A percentile compares a stretch with the other conserved stretches of the same genome.
Conservation (phyloP, 2,888 invertebrate genomes). For the Anthoptus insignis region DNA sequence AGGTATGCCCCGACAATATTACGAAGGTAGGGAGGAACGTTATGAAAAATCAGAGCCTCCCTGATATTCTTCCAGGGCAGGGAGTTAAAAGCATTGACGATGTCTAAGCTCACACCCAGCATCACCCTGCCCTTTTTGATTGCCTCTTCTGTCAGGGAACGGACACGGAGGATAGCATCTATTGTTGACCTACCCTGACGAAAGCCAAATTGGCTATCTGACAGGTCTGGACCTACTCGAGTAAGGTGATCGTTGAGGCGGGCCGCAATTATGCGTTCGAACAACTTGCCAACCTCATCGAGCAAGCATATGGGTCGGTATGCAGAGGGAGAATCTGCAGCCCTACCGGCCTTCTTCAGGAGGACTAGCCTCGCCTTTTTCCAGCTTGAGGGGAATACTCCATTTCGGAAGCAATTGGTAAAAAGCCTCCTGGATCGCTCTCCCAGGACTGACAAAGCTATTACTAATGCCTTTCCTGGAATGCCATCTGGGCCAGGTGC, state of each 20-base stretch:
- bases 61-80: conserved; percentile 48
- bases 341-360: too few species aligned
- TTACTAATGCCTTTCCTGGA: neutral
- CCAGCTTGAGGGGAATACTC: too few species aligned
- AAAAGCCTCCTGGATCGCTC: too few species aligned
- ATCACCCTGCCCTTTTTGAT: conserved; percentile 20
- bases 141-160: neutral
- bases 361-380: too few species aligned
- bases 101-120: conserved; percentile 47
- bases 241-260: neutral
- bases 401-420: too few species aligned
- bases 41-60: conserved; percentile 47
- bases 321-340: too few species aligned
- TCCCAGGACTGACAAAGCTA: neutral
- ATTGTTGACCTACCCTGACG: neutral
- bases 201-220: neutral
- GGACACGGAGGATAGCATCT: neutral
- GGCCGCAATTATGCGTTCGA: neutral
- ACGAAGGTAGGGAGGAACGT: too few species aligned
- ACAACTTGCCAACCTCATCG: neutral
- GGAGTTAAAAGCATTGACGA: conserved; percentile 50
- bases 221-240: neutral
- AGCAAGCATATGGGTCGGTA: neutral
- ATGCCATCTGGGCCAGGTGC: neutral
- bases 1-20: too few species aligned